These are phyloP conservation scores for Nothocercus julius DNA, from an alignment of 2,113 vertebrate species.

Conservation along the genomic window DNA sequence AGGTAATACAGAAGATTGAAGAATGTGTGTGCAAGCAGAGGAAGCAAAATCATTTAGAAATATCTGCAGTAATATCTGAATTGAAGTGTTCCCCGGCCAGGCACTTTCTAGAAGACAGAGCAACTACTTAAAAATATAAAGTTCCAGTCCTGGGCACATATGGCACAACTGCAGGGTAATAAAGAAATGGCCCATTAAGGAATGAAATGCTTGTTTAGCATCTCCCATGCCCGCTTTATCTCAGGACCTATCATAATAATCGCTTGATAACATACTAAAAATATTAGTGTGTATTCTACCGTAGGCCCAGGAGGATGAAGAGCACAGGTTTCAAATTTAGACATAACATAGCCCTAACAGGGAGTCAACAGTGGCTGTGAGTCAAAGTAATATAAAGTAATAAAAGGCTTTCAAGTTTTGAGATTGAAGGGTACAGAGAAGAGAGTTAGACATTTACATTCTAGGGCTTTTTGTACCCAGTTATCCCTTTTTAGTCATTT, in stretches of 20 bases:
- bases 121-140: conserved; percentile 30
- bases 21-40: background rate
- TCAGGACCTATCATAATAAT: conserved; percentile 52
- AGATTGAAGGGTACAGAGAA: background rate
- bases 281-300: background rate
- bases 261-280: conserved; percentile 30
- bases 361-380: fast-evolving
- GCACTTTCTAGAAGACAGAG: conserved; percentile 4
- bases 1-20: background rate
- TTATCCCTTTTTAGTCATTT: background rate
- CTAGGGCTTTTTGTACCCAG: background rate
- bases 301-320: background rate
- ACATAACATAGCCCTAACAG: background rate
- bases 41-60: conserved; percentile 3
- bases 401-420: background rate
- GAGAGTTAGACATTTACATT: background rate
- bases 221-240: conserved; percentile 28
- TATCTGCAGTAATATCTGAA: conserved; percentile 19
- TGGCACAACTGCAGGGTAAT: conserved; percentile 44
- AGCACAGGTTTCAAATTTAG: background rate
- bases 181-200: conserved; percentile 68
- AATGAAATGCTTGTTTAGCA: conserved; percentile 55
- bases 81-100: conserved; percentile 1
- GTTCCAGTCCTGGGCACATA: conserved; percentile 48
- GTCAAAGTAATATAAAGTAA: background rate